A percentile compares a stretch with the other conserved stretches of the same genome.
phyloP scores from a whole-genome alignment of 1,140 invertebrate genomes.

The Dendrolimus kikuchii region DNA sequence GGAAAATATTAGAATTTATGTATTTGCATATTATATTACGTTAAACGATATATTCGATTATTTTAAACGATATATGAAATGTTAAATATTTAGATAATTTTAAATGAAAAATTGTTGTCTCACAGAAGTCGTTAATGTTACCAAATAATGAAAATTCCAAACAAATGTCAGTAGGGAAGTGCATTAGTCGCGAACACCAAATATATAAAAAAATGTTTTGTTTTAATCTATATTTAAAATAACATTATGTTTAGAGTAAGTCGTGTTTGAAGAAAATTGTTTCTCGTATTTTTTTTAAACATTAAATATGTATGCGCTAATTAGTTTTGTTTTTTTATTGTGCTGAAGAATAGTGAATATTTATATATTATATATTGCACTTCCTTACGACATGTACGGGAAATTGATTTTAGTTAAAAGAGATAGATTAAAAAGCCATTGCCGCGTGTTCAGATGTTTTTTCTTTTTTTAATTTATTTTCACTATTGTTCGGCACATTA shows the following conservation, averaged over 20 bases:
- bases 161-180: slow-evolving; percentile 44
- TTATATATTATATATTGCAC: slow-evolving; percentile 35
- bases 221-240: slow-evolving; percentile 4
- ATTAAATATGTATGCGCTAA: slow-evolving; percentile 24
- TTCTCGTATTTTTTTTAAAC: slow-evolving; percentile 18
- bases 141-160: too few species aligned
- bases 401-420: slow-evolving; percentile 18
- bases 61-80: too few species aligned
- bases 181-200: slow-evolving; percentile 36
- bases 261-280: slow-evolving; percentile 9
- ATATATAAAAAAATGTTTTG: slow-evolving; percentile 13
- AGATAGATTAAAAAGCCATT: slow-evolving; percentile 1
- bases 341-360: slow-evolving; percentile 73
- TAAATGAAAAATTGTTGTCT: too few species aligned
- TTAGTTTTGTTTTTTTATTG: slow-evolving; percentile 41
- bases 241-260: slow-evolving; percentile 12
- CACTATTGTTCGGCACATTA: slow-evolving; percentile 87
- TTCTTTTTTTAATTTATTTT: slow-evolving; percentile 59
- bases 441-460: slow-evolving; percentile 11
- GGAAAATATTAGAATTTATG: too few species aligned
- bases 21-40: too few species aligned
- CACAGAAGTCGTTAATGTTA: too few species aligned
- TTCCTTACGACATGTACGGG: slow-evolving; percentile 54
- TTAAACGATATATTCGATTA: too few species aligned
- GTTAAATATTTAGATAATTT: slow-evolving; percentile 1